Evolutionary conservation across 2,797 vertebrate genomes (phyloP), one percentile per base, ranked within the genome.

Genomic region (Poecilia picta): DNA sequence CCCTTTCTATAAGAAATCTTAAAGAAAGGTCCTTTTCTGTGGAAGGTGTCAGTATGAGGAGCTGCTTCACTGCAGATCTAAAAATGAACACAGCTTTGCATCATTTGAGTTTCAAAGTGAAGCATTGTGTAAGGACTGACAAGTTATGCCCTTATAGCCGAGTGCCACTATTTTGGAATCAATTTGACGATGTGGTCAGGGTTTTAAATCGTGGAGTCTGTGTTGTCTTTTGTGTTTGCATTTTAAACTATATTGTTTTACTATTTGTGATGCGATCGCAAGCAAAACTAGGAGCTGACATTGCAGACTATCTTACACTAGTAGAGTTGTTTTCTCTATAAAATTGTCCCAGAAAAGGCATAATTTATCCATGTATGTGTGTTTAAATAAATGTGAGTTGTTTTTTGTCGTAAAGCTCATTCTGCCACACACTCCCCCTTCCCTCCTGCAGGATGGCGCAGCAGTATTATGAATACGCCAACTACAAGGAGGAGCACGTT

Each of bases 401-500:
- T 2, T 71, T 45, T 28, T 28, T 71, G 12, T 71, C 11, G 6
- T 70, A 12, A 25, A 70, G 39, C 66, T 39, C 5, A 46, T 57
- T 57, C 7, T 74, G 2, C 28, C 11, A 31, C 33, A 39, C 8
- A 28, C 7, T 51, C 18, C n/a, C n/a, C 47, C 16, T 5, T 4
- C 15, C 4, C 7, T 8, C 33, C 10, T 7, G 23, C 89, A 99
- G 98, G 90, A 99, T 99, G 98, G 97, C 98, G 0, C 98, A 99
- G 94, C 98, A 99, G 89, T 99, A 98, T 90, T 97, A 98, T 0
- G 98, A 99, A 88, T 98, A 96, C 5, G 80, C 89, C 20, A 96
- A 98, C 94, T 99, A 98, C 85, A 98, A 95, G 80, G 96, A 97
- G 18, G 97, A 97, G 46, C 96, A 97, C 0, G 97, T 97, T 53